phyloP scores from a whole-genome alignment of 1,140 invertebrate species.

The Brachionus asplanchnoidis region DNA sequence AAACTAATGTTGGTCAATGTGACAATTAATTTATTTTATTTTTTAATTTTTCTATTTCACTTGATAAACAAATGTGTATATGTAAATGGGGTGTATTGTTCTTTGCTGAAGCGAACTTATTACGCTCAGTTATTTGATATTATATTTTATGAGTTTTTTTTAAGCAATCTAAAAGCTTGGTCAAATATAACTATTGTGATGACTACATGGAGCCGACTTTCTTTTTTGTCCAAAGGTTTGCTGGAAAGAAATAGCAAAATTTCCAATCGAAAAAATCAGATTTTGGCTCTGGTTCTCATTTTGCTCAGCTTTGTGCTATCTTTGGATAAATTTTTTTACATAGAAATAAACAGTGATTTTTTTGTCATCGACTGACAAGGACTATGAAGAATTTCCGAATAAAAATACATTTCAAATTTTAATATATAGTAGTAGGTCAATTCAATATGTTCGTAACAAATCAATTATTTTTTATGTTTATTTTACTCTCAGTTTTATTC shows the following conservation, averaged over 20 bases:
- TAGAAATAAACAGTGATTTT: background rate
- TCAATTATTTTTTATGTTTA: background rate
- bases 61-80: background rate
- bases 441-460: background rate
- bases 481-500: background rate
- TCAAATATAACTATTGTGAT: background rate
- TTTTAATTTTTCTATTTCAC: background rate
- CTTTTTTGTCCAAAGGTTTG: background rate
- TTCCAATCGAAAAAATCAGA: background rate
- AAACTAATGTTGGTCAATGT: background rate
- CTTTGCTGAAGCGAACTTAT: background rate
- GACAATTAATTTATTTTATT: background rate
- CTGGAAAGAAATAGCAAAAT: background rate
- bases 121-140: background rate
- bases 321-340: background rate
- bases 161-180: background rate
- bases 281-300: background rate
- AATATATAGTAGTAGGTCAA: background rate
- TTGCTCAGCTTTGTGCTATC: background rate
- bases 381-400: background rate
- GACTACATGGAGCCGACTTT: background rate
- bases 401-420: background rate
- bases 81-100: background rate
- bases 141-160: background rate
- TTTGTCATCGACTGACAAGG: background rate